Evolutionary conservation across 2,113 vertebrate species (phyloP), one percentile per base, ranked within the genome.

Genomic region (Tilapia sparmanii): DNA sequence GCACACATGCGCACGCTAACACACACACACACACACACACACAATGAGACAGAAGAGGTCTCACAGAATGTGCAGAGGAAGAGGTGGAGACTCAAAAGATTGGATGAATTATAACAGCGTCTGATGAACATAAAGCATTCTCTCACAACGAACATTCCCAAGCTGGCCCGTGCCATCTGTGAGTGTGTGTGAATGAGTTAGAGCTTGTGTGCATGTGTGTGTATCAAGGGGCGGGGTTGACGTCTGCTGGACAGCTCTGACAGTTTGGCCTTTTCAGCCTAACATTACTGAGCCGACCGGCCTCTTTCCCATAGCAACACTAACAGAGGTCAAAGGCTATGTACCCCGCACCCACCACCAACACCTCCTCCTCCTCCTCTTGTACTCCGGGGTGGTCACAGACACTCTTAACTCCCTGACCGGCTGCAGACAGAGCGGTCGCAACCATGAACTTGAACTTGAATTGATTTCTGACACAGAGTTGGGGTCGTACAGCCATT

Each of bases 291-390:
- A 94, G 93, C 59, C 45, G 71, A 87, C 87, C 86, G 87, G 94
- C 95, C 92, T 94, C 93, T 92, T 94, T 94, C 90, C 94, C 96
- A 95, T 96, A 96, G 96, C 96, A 97, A 97, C 96, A 94, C 93
- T 87, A 84, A 61, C 92, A 90, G 89, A 94, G 96, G 96, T 96
- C 96, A 97, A 94, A 96, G 96, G 95, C 91, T 93, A 95, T 93
- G 87, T 91, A 89, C 78, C 91, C 53, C 82, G 53, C 18, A 84
- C 73, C 55, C 84, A 59, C 73, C 45, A 33, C 63, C 88, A 18
- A 26, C 63, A 4, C 81, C 78, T 2, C 82, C 81, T 55, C 90
- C 63, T 52, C 81, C 78, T 90, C 31, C 83, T 85, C 90, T 83
- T 83, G 47, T 84, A 63, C 90, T 86, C 78, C 76, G 26, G 80